These are phyloP conservation scores for Cenopis cana DNA, from an alignment of 2,888 invertebrate genomes.

Conservation along the genomic window DNA sequence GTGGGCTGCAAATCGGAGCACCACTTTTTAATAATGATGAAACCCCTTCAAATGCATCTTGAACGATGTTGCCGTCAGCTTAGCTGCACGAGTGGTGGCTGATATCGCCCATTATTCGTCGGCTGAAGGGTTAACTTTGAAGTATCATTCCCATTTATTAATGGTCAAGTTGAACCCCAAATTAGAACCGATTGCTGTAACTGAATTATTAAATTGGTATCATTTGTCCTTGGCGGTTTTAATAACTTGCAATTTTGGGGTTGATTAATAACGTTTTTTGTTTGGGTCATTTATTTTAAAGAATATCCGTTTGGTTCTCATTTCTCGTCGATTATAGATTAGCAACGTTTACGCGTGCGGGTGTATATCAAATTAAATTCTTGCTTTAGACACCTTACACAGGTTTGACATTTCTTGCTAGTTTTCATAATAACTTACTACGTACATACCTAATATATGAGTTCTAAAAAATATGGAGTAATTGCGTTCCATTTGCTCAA, in stretches of 20 bases:
- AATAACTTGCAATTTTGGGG: slow-evolving; percentile 40
- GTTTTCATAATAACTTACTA: neutral
- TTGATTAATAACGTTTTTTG: slow-evolving; percentile 36
- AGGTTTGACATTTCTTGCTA: neutral
- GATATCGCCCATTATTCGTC: slow-evolving; percentile 71
- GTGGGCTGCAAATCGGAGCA: neutral
- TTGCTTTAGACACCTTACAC: too few species aligned
- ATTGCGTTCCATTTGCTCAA: neutral
- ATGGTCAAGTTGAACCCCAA: slow-evolving; percentile 78
- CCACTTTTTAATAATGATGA: slow-evolving; percentile 14
- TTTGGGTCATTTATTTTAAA: slow-evolving; percentile 7
- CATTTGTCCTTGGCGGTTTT: slow-evolving; percentile 66
- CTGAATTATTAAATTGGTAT: slow-evolving; percentile 79
- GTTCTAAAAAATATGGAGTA: too few species aligned
- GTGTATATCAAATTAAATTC: too few species aligned
- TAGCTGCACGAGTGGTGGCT: slow-evolving; percentile 58
- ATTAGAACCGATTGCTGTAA: slow-evolving; percentile 77
- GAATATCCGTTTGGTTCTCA: neutral
- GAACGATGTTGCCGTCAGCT: slow-evolving; percentile 38
- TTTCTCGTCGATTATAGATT: neutral
- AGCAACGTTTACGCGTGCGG: neutral
- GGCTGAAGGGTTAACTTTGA: slow-evolving; percentile 80
- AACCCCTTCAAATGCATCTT: slow-evolving; percentile 33
- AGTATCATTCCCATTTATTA: slow-evolving; percentile 84
- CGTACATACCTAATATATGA: too few species aligned